These are phyloP conservation scores for Pan paniscus DNA, from an alignment of 2,113 vertebrate genomes.

Conservation along the genomic window DNA sequence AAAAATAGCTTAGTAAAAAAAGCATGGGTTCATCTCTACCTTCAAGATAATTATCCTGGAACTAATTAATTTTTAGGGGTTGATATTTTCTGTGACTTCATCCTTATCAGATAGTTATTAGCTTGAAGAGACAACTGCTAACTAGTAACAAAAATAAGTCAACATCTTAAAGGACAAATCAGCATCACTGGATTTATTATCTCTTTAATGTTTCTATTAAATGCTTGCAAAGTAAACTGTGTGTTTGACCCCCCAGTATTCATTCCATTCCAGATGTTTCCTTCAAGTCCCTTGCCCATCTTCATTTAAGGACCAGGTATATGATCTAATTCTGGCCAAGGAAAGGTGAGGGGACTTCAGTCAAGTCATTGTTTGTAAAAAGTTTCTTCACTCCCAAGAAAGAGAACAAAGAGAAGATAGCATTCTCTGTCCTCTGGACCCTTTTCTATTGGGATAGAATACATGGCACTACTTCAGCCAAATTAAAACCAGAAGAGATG, in stretches of 20 bases:
- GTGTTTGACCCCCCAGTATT: not conserved
- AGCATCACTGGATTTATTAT: not conserved
- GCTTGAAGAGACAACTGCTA: conserved; percentile 1
- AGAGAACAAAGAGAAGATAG: not conserved
- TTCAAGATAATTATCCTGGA: not conserved
- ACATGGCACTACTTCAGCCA: not conserved
- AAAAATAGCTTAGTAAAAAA: not conserved
- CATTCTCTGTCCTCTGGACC: not conserved
- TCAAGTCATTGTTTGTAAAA: not conserved
- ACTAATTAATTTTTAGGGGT: not conserved
- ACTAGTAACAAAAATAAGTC: conserved; percentile 15
- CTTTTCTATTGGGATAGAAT: not conserved
- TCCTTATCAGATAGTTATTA: not conserved
- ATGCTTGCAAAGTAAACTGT: conserved; percentile 14
- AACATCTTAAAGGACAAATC: not conserved
- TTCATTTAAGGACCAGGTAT: not conserved
- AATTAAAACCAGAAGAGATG: not conserved
- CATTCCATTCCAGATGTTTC: not conserved
- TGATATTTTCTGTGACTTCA: conserved; percentile 16
- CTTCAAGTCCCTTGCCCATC: not conserved
- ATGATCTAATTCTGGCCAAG: not conserved
- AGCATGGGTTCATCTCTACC: not conserved
- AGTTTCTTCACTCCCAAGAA: not conserved
- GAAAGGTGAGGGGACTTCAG: not conserved
- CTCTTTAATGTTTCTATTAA: not conserved